Base-by-base conservation (phyloP, 2,888 invertebrate species). In the Lumbricus terrestris region DNA sequence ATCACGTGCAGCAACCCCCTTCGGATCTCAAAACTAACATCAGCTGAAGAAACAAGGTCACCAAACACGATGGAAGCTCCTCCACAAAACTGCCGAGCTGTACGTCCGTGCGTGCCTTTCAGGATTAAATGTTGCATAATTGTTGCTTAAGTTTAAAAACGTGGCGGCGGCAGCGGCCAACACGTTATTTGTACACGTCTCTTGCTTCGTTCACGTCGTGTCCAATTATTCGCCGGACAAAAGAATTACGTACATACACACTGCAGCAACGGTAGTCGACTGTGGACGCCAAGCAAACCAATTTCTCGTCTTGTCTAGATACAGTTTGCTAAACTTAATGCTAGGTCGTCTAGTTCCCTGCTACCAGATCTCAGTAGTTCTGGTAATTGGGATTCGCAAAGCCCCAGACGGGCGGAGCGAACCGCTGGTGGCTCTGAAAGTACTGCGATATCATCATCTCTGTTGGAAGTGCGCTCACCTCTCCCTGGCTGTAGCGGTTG, bases 401-500 rank as follows among this genome's bases (percentile, higher is more conserved):
- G 83, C 90, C 90, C 90, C 90, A 90, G 33, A 91, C 89, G 37
- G 91, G 91, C 5, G 91, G 91, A 18, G 91, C 90, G 40, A 91
- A 91, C 37, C 91, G 69, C 85, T 91, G 91, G 38, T 91, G 91
- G 83, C 91, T 91, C 83, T 91, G 91, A 89, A 91, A 89, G 88
- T 91, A 91, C 83, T 91, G 91, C 33, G 91, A 89, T 38, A 91
- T 90, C 90, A 91, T 91, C 89, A 90, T 89, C 37, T 91, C 91
- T 16, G 91, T 37, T 37, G 90, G 38, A 69, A 90, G 82, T 69
- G 69, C n/a, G 83, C 82, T 90, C 37, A 85, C 85, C 37, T 85
- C 85, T 34, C 85, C 37, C 85, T 85, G 85, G 37, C 82, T 47
- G 90, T 82, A 90, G 38, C 83, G 90, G 85, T 85, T 85, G 35